Evolutionary conservation across 2,113 vertebrate genomes (phyloP).

Genomic region (Rhynchomys soricoides): DNA sequence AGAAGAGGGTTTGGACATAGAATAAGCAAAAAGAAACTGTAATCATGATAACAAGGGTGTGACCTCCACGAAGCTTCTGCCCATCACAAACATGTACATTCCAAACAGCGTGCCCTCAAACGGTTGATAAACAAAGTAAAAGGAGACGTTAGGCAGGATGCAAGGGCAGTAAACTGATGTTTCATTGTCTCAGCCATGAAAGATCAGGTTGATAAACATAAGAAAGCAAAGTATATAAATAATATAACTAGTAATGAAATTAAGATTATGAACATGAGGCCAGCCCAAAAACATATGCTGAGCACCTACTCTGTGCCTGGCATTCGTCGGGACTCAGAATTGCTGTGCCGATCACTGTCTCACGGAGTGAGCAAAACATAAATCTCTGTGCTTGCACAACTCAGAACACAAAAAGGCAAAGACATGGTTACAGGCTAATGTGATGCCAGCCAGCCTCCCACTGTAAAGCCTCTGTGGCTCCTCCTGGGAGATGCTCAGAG

Average conservation of each 20-base stretch:
- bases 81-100: neutral
- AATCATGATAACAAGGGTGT: neutral
- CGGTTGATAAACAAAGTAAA: neutral
- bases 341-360: neutral
- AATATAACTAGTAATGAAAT: neutral
- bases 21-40: neutral
- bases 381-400: neutral
- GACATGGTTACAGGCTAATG: neutral
- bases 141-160: neutral
- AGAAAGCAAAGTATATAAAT: neutral
- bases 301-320: neutral
- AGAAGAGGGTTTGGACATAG: too few species aligned
- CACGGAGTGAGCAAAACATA: neutral
- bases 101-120: neutral
- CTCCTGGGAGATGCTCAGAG: conserved; percentile 1
- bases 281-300: neutral
- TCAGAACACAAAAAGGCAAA: neutral
- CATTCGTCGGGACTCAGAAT: neutral
- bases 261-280: neutral
- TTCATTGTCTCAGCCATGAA: neutral
- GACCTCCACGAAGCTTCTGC: neutral
- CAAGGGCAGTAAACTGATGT: neutral
- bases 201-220: neutral
- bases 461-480: neutral
- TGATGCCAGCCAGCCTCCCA: neutral